phyloP scores from a whole-genome alignment of 2,797 vertebrate genomes.

The Tokudaia tokunoshimensis region DNA sequence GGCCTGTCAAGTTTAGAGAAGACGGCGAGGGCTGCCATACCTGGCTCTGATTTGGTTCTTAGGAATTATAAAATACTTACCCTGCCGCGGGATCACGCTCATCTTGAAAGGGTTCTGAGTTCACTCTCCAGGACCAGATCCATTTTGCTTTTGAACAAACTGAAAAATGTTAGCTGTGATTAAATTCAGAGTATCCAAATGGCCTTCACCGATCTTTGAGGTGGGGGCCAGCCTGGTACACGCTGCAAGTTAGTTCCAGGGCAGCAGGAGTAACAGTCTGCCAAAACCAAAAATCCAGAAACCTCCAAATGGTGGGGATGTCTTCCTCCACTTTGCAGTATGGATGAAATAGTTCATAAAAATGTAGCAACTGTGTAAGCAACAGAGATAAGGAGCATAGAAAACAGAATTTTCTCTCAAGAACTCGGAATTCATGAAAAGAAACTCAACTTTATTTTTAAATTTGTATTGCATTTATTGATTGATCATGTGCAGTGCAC shows the following conservation, averaged over 20 bases:
- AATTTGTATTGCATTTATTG: neutral
- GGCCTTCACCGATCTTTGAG: neutral
- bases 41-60: neutral
- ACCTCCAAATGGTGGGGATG: neutral
- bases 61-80: slow-evolving; percentile 80
- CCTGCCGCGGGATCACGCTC: slow-evolving; percentile 56
- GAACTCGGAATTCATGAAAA: slow-evolving; percentile 46
- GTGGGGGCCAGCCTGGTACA: neutral
- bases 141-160: slow-evolving; percentile 78
- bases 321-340: slow-evolving; percentile 13
- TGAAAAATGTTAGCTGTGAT: slow-evolving; percentile 78
- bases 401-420: slow-evolving; percentile 23
- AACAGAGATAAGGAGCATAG: neutral
- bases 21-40: neutral
- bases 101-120: slow-evolving; percentile 60
- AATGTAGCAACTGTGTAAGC: neutral
- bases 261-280: neutral
- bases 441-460: neutral
- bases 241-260: neutral
- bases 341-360: slow-evolving; percentile 57
- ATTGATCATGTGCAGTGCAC: neutral
- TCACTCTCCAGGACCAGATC: slow-evolving; percentile 69
- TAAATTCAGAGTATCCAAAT: slow-evolving; percentile 68
- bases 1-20: neutral
- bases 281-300: too few species aligned